These are phyloP conservation scores for Helleia helle DNA, from an alignment of 2,888 invertebrate genomes.

Conservation along the genomic window DNA sequence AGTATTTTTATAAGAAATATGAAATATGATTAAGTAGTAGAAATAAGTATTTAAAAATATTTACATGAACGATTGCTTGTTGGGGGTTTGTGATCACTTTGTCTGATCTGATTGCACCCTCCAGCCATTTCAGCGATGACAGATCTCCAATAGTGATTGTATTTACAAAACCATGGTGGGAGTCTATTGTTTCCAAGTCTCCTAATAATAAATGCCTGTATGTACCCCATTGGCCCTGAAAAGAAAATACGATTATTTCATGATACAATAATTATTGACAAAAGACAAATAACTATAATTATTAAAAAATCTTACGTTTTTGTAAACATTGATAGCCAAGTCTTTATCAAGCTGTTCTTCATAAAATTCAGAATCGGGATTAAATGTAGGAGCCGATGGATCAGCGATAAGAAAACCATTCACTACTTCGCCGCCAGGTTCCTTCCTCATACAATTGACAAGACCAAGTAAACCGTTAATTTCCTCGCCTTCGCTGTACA, in stretches of 20 bases:
- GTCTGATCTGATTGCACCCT: conserved; percentile 72
- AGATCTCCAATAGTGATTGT: conserved; percentile 88
- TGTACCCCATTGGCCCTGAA: conserved; percentile 80
- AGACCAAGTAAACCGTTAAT: conserved; percentile 90
- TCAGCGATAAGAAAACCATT: conserved; percentile 78
- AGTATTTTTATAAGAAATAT: too few species aligned
- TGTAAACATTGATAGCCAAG: conserved; percentile 85
- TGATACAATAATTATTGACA: background rate
- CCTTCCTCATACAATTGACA: conserved; percentile 88
- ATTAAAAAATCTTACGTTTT: conserved; percentile 59
- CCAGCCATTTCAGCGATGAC: conserved; percentile 81
- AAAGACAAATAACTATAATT: background rate
- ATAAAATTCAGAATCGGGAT: conserved; percentile 77
- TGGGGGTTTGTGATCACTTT: conserved; percentile 38
- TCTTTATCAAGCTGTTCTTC: conserved; percentile 79
- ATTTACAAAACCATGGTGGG: conserved; percentile 84
- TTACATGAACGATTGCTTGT: conserved; percentile 47
- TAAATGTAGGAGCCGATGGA: conserved; percentile 77
- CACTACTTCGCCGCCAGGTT: conserved; percentile 80
- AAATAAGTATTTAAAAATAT: conserved; percentile 22
- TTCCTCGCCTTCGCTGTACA: conserved; percentile 79
- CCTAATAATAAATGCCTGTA: conserved; percentile 86
- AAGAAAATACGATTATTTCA: conserved; percentile 17
- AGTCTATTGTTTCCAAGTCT: conserved; percentile 50
- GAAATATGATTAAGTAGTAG: conserved; percentile 27